Conservation (phyloP, 2,113 vertebrate species). For the Otolemur garnettii region DNA sequence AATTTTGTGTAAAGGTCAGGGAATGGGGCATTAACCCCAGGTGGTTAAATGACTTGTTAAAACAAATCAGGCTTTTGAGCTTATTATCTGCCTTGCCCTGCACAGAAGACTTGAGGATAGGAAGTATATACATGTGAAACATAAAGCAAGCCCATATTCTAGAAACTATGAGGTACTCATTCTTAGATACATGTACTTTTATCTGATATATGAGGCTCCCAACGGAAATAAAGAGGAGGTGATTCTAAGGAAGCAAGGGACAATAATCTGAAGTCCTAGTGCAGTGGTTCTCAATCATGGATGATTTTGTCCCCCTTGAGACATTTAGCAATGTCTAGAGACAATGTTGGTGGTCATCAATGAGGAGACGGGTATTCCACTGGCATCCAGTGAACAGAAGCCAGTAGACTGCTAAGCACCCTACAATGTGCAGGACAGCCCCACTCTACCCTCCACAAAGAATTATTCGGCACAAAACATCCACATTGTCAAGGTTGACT, state of each 20-base stretch:
- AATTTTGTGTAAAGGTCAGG: conserved; percentile 8
- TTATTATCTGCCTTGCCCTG: conserved; percentile 27
- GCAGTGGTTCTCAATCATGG: neutral
- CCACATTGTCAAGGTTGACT: neutral
- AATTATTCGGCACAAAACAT: neutral
- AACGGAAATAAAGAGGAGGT: conserved; percentile 19
- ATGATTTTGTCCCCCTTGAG: neutral
- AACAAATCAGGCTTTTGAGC: neutral
- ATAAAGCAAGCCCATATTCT: neutral
- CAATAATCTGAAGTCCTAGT: neutral
- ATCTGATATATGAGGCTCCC: neutral
- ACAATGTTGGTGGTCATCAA: neutral
- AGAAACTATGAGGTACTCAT: neutral
- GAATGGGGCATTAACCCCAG: neutral
- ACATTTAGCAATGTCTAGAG: neutral
- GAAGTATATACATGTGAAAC: conserved; percentile 24
- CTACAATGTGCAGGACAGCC: neutral
- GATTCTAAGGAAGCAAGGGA: conserved; percentile 12
- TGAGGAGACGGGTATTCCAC: neutral
- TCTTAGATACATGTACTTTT: neutral
- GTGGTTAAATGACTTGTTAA: conserved; percentile 24
- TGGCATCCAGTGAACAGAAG: neutral
- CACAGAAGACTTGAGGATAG: neutral
- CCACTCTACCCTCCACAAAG: neutral
- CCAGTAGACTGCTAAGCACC: neutral